Percentiles rank a stretch among this genome's conserved stretches.
These are phyloP conservation scores for Bubo blakistoni DNA, from an alignment of 2,113 vertebrate genomes.

Conservation along the genomic window DNA sequence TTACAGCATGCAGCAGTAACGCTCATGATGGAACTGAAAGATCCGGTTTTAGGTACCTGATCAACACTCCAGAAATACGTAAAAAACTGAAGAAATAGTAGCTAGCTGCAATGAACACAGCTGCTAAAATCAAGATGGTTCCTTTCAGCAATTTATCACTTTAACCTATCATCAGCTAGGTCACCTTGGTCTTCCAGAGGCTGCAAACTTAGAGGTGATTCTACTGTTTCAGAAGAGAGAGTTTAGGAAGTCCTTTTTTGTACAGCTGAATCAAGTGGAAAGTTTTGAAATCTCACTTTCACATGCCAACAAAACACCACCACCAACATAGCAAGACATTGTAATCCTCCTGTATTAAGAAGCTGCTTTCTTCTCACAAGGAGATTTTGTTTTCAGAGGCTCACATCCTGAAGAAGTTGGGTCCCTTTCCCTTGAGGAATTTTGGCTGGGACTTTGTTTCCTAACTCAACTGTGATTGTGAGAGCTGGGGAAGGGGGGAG, in stretches of 20 bases:
- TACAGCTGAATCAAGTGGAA: slow-evolving; percentile 18
- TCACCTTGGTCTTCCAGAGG: background rate
- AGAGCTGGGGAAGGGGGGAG: background rate
- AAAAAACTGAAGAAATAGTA: background rate
- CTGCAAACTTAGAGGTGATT: background rate
- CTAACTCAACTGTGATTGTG: slow-evolving; percentile 23
- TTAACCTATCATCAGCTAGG: background rate
- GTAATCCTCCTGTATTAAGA: slow-evolving; percentile 20
- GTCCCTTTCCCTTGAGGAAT: slow-evolving; percentile 47
- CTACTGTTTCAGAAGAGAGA: background rate
- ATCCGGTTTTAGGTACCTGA: background rate
- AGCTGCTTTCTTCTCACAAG: slow-evolving; percentile 40
- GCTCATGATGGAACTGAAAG: background rate
- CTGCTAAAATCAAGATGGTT: background rate
- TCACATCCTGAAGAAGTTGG: slow-evolving; percentile 26
- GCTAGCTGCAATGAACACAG: background rate
- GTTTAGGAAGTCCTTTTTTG: background rate
- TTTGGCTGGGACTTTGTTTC: slow-evolving; percentile 39
- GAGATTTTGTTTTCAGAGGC: slow-evolving; percentile 49
- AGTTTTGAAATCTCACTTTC: slow-evolving; percentile 40
- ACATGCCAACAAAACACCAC: background rate
- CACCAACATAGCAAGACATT: background rate
- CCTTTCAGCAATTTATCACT: background rate
- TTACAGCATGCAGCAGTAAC: background rate
- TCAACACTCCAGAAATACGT: background rate